These are phyloP conservation scores for Helobdella robusta DNA, from an alignment of 2,888 invertebrate genomes.

Conservation along the genomic window DNA sequence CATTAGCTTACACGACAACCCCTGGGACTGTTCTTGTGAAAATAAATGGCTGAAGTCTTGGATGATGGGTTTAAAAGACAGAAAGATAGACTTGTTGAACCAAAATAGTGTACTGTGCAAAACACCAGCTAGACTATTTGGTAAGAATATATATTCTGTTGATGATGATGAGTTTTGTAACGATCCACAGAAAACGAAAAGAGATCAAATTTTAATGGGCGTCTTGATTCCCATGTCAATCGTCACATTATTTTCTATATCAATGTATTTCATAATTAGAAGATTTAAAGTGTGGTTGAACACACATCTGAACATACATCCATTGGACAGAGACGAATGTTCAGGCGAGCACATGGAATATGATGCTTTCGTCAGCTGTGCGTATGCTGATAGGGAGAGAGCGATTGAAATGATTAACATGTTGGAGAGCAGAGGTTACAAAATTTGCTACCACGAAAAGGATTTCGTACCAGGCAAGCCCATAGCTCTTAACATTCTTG, in stretches of 20 bases:
- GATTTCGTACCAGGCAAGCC: constrained; percentile 36
- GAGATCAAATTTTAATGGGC: not conserved
- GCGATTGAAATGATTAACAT: constrained; percentile 23
- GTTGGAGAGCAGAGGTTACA: constrained; percentile 32
- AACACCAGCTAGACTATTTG: constrained; percentile 10
- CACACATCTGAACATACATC: constrained; percentile 24
- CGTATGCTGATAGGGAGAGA: constrained; percentile 32
- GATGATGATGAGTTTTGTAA: constrained; percentile 24
- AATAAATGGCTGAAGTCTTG: constrained; percentile 22
- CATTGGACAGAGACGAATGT: constrained; percentile 31
- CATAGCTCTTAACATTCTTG: constrained; percentile 35
- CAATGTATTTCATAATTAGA: not conserved
- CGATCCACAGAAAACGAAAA: constrained; percentile 8
- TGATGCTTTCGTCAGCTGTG: constrained; percentile 37
- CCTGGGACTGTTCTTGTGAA: constrained; percentile 20
- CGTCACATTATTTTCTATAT: not conserved
- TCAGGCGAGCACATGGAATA: constrained; percentile 31
- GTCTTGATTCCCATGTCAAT: not conserved
- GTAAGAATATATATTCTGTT: constrained; percentile 12
- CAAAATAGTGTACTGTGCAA: constrained; percentile 19
- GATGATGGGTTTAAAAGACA: constrained; percentile 8
- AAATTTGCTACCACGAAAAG: constrained; percentile 35
- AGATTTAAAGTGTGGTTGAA: constrained; percentile 23
- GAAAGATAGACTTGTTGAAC: not conserved
- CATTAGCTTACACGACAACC: constrained; percentile 21